Conservation (phyloP, 2,888 invertebrate species). For the Drosophila pegasa region DNA sequence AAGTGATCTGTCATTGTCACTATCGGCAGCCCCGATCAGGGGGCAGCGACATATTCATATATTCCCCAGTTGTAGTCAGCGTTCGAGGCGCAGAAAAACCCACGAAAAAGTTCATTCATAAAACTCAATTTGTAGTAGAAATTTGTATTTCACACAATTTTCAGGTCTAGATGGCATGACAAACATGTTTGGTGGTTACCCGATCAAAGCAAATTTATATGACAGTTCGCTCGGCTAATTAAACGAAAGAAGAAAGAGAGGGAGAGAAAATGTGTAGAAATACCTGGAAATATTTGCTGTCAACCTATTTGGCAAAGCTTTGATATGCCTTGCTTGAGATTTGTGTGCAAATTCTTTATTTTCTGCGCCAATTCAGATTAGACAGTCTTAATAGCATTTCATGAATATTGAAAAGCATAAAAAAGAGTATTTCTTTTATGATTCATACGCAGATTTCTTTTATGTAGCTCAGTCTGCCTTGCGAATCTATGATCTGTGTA, state of each 20-base stretch:
- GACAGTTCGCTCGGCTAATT: no score
- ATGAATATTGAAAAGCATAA: no score
- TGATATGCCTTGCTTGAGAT: no score
- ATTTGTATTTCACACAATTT: conserved; percentile 16
- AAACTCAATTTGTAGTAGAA: conserved; percentile 18
- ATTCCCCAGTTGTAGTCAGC: conserved; percentile 8
- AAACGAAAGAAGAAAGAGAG: no score
- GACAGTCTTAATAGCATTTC: no score
- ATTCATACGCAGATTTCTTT: no score
- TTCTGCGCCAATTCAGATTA: no score
- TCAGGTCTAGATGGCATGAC: conserved; percentile 2
- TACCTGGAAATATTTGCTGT: neutral
- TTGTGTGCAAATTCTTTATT: no score
- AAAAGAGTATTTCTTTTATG: no score
- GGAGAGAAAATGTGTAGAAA: neutral
- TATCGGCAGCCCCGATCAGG: neutral
- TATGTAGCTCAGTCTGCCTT: no score
- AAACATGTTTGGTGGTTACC: conserved; percentile 42
- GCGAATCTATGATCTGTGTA: no score
- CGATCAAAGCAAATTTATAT: conserved; percentile 17
- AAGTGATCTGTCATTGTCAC: conserved; percentile 12
- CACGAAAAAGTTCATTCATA: conserved; percentile 29
- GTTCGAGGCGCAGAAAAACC: conserved; percentile 15
- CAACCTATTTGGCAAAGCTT: neutral
- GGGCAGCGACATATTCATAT: conserved; percentile 25